Percentiles rank a stretch among this genome's conserved stretches.
Evolutionary conservation across 1,140 invertebrate species (phyloP).

Genomic region (Pectinophora gossypiella): DNA sequence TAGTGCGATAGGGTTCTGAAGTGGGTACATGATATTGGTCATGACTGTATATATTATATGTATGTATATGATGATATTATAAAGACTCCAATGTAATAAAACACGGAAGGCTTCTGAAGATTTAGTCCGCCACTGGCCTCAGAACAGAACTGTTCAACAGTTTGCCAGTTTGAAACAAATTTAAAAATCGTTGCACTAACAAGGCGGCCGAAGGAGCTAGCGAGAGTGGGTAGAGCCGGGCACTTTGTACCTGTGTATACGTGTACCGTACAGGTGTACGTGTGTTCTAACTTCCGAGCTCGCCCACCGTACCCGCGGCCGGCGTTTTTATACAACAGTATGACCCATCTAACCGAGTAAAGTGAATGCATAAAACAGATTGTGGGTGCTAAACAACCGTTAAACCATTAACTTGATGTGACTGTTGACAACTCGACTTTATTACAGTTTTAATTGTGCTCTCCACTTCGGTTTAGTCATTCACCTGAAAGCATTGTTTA

Average conservation of each 20-base stretch:
- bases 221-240: neutral
- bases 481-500: neutral
- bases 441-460: neutral
- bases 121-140: too few species aligned
- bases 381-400: neutral
- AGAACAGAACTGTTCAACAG: too few species aligned
- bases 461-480: neutral
- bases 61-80: too few species aligned
- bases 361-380: neutral
- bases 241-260: neutral
- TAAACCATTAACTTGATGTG: neutral
- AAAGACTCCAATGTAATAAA: too few species aligned
- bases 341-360: too few species aligned
- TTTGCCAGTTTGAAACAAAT: neutral
- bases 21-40: too few species aligned
- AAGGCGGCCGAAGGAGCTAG: neutral
- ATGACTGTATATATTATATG: too few species aligned
- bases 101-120: too few species aligned
- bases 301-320: too few species aligned
- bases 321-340: too few species aligned
- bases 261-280: neutral
- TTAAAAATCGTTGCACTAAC: conserved; percentile 1
- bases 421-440: neutral
- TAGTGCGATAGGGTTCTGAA: too few species aligned
- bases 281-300: too few species aligned